Evolutionary conservation across 2,113 vertebrate species (phyloP).

Genomic region (Athene cunicularia): DNA sequence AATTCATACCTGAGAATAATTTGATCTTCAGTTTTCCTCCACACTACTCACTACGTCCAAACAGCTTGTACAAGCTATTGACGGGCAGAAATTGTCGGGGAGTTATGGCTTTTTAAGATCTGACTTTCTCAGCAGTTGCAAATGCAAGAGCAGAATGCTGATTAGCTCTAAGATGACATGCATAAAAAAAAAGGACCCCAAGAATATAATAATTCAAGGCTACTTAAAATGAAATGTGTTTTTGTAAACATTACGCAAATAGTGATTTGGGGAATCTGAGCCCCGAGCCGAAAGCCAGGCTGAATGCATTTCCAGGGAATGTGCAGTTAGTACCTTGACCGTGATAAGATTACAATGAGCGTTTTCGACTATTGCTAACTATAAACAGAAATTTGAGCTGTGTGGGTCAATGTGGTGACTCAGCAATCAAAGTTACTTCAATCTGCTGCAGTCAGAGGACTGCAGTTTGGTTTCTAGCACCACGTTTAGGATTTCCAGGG

Average conservation of each 20-base stretch:
- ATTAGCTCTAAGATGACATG: slow-evolving; percentile 48
- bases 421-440: slow-evolving; percentile 37
- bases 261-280: slow-evolving; percentile 21
- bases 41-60: background rate
- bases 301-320: background rate
- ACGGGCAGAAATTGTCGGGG: slow-evolving; percentile 4
- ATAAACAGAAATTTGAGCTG: slow-evolving; percentile 11
- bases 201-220: slow-evolving; percentile 34
- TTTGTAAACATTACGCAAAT: background rate
- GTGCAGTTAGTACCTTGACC: background rate
- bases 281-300: background rate
- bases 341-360: background rate
- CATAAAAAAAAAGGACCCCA: background rate
- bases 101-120: slow-evolving; percentile 58
- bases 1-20: slow-evolving; percentile 39
- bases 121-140: slow-evolving; percentile 62
- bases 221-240: slow-evolving; percentile 13
- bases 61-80: slow-evolving; percentile 12
- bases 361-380: background rate
- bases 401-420: slow-evolving; percentile 41
- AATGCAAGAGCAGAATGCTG: slow-evolving; percentile 50
- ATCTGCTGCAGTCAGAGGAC: slow-evolving; percentile 48
- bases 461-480: slow-evolving; percentile 51
- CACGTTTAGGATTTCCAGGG: slow-evolving; percentile 51
- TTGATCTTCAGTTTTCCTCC: slow-evolving; percentile 23